Evolutionary conservation across 2,113 vertebrate genomes (phyloP), one percentile per base, ranked within the genome.

Genomic region (Neopipo cinnamomea): DNA sequence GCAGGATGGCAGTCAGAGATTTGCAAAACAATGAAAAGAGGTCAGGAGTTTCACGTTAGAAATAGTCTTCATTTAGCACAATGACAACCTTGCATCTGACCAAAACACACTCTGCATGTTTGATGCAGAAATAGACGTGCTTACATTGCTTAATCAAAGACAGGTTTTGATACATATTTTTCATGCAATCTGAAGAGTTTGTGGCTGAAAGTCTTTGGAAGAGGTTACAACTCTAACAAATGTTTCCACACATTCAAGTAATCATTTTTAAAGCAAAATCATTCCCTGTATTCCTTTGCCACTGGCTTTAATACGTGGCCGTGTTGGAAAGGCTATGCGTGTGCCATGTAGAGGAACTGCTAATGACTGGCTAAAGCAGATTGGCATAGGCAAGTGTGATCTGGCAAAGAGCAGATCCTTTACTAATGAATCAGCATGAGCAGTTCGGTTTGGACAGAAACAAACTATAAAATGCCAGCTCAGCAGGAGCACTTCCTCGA

Each of bases 401-500:
- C 63, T 91, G 82, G 82, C 82, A 88, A 88, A 59, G 59, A 67
- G 35, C 72, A 80, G 50, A 44, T 89, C 44, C 50, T 91, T 80
- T 61, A 59, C 75, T 96, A 88, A 88, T 73, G 93, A 95, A 91
- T 93, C 78, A 83, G 37, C 11, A 21, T 1, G 2, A 94, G 63
- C 30, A 39, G 33, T 67, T 85, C 0, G 0, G 61, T 85, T 94
- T 97, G 90, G 85, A 93, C 78, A 96, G 94, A 93, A 95, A 80
- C 58, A 93, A 93, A 83, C 39, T 67, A 33, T 47, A 90, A 96
- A 96, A 88, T 91, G 77, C 81, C 91, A 89, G 53, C 77, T 95
- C 91, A 95, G 91, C 88, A 94, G 82, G 95, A 93, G 3, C 55
- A 27, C 78, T 94, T 96, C 93, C 94, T 96, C 24, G 27, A 96